phyloP scores from a whole-genome alignment of 1,140 invertebrate species.

The Pseudomyrmex cubaensis region DNA sequence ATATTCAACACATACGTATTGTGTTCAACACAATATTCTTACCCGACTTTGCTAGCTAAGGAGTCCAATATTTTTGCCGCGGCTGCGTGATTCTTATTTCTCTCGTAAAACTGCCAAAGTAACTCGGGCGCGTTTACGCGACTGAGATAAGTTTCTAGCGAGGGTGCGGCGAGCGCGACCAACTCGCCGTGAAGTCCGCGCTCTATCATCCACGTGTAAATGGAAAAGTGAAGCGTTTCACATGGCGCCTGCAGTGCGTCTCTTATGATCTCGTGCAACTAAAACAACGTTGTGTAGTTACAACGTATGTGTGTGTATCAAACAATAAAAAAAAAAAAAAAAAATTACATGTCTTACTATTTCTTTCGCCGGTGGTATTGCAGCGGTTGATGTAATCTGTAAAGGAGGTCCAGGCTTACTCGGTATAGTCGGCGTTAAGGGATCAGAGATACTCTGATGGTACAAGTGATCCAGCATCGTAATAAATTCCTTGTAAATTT shows the following conservation, averaged over 20 bases:
- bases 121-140: slow-evolving; percentile 92
- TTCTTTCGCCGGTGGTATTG: slow-evolving; percentile 80
- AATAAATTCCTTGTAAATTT: slow-evolving; percentile 95
- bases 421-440: slow-evolving; percentile 82
- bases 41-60: slow-evolving; percentile 93
- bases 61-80: slow-evolving; percentile 96
- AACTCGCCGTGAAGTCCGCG: slow-evolving; percentile 92
- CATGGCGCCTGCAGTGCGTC: slow-evolving; percentile 88
- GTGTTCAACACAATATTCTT: slow-evolving; percentile 67
- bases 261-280: slow-evolving; percentile 84
- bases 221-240: slow-evolving; percentile 94
- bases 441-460: slow-evolving; percentile 87
- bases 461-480: slow-evolving; percentile 92
- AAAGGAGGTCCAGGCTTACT: slow-evolving; percentile 79
- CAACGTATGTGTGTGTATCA: not conserved
- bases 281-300: slow-evolving; percentile 53
- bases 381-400: slow-evolving; percentile 73
- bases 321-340: not conserved
- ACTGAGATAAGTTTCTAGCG: slow-evolving; percentile 92
- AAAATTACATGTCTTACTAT: slow-evolving; percentile 74
- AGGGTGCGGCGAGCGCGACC: slow-evolving; percentile 91
- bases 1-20: too few species aligned
- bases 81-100: slow-evolving; percentile 94
- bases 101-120: slow-evolving; percentile 98
- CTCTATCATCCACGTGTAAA: slow-evolving; percentile 97